phyloP scores from a whole-genome alignment of 2,888 invertebrate species.

The Eretmocerus hayati region DNA sequence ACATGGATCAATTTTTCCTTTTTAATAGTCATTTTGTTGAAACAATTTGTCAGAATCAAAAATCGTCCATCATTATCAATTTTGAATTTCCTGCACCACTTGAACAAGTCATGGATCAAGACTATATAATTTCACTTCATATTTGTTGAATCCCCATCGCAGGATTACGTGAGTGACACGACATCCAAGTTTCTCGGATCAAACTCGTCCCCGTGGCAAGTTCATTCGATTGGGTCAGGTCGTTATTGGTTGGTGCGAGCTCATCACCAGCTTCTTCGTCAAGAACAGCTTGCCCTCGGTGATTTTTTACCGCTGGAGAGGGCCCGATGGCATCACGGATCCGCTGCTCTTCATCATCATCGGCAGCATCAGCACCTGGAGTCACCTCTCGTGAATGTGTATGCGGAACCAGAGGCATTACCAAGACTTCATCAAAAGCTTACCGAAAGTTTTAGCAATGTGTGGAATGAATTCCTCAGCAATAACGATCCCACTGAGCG shows the following conservation, averaged over 20 bases:
- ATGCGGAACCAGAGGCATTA: slow-evolving; percentile 49
- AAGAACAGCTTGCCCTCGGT: slow-evolving; percentile 65
- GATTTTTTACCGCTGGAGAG: slow-evolving; percentile 63
- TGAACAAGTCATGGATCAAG: too few relatives aligned
- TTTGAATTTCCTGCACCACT: too few relatives aligned
- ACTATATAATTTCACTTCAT: too few relatives aligned
- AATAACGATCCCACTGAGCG: slow-evolving; percentile 72
- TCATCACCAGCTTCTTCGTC: slow-evolving; percentile 69
- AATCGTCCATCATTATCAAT: too few relatives aligned
- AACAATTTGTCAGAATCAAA: too few relatives aligned
- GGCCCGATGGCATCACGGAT: slow-evolving; percentile 15
- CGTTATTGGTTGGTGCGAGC: slow-evolving; percentile 56
- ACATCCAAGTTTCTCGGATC: slow-evolving; percentile 69
- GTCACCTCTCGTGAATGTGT: slow-evolving; percentile 41
- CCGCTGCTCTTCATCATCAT: too few relatives aligned
- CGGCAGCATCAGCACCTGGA: slow-evolving; percentile 27
- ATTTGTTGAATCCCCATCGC: too few relatives aligned
- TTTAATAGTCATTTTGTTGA: too few relatives aligned
- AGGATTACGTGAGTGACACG: slow-evolving; percentile 73
- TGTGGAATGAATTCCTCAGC: slow-evolving; percentile 75
- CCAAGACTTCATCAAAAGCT: slow-evolving; percentile 62
- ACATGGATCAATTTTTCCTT: too few relatives aligned
- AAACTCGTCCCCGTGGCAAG: slow-evolving; percentile 74
- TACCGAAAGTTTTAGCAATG: slow-evolving; percentile 61
- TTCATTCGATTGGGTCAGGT: slow-evolving; percentile 55